Evolutionary conservation across 2,888 invertebrate species (phyloP), one percentile per base, ranked within the genome.

Genomic region (Netelia inedita): DNA sequence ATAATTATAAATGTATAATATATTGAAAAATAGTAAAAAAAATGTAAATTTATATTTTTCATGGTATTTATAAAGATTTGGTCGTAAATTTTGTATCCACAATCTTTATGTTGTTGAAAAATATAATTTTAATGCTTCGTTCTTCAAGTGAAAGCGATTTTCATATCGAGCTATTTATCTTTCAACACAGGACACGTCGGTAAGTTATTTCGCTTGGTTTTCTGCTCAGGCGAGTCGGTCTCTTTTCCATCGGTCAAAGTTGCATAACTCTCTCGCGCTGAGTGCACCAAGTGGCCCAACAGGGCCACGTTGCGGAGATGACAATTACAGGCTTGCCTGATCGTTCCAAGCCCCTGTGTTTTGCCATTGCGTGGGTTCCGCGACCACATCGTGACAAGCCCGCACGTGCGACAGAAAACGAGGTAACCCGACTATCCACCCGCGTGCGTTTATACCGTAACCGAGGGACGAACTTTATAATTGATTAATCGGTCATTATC

Each of bases 401-500:
- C 28, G 46, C 46, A 28, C 61, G 61, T 61, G 46, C 61, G 16
- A 23, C 57, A 57, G 35, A 14, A n/a, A 16, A 19, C 61, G 41
- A 72, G 19, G 57, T 59, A 72, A 59, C 72, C 11, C 19, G 19
- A 43, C 57, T 21, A 28, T 43, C 57, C 16, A 11, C 50, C 23
- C 28, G 28, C 28, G 28, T 16, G 10, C 10, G 28, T 59, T n/a
- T 59, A 21, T 9, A 23, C 21, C 46, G 10, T 16, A 11, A 50
- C 63, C 8, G 19, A 50, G 28, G 28, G 28, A 28, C n/a, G 46
- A 73, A 61, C 73, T 61, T 46, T 46, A 1, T 74, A 74, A 74
- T 63, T 74, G 74, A 74, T 63, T 74, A 74, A 74, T 74, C 63
- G 74, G 63, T 74, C 19, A 74, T 74, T 53, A 74, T 53, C 35